Evolutionary conservation across 2,797 vertebrate genomes (phyloP).

Genomic region (Zalophus californianus): DNA sequence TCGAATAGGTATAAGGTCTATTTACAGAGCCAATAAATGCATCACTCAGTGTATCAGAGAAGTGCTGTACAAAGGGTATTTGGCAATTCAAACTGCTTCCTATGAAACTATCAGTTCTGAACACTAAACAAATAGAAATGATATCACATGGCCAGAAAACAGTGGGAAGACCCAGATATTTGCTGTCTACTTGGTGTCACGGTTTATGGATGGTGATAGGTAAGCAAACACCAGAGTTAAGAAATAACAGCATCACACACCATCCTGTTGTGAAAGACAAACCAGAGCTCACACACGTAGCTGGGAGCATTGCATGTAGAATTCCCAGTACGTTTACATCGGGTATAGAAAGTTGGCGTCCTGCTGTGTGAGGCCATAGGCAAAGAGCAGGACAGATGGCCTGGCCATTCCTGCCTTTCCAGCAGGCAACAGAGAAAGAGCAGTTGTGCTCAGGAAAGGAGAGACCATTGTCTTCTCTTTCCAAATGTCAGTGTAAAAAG

Average conservation of each 20-base stretch:
- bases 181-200: not conserved
- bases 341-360: not conserved
- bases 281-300: not conserved
- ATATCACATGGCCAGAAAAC: not conserved
- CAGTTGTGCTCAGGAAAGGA: not conserved
- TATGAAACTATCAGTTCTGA: not conserved
- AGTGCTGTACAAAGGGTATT: not conserved
- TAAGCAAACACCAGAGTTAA: not conserved
- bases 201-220: not conserved
- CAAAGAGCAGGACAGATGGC: not conserved
- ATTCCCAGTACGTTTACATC: not conserved
- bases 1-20: not conserved
- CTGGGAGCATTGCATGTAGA: not conserved
- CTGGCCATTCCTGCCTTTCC: not conserved
- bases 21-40: not conserved
- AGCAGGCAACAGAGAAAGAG: not conserved
- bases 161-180: not conserved
- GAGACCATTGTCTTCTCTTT: not conserved
- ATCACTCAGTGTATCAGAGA: not conserved
- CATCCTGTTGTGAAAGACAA: not conserved
- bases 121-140: conserved; percentile 7
- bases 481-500: not conserved
- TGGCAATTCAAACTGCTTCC: not conserved
- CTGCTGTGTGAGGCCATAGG: not conserved
- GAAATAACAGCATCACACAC: not conserved